Base-by-base conservation (phyloP, 2,888 invertebrate genomes). In the Nemurella pictetii region DNA sequence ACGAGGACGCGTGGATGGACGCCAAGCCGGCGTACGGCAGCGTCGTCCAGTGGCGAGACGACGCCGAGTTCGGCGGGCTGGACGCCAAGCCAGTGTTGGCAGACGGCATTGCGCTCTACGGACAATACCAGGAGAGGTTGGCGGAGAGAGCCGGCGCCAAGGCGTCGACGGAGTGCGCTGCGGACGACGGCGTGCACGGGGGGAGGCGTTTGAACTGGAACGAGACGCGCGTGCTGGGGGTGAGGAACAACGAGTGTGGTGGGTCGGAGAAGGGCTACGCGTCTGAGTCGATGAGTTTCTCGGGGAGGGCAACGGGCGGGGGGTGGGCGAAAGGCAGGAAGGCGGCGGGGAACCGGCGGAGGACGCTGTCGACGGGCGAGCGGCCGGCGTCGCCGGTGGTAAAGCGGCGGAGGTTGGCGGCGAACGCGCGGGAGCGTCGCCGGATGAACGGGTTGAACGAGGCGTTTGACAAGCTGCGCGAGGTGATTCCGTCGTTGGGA, bases 381-480 rank as follows among this genome's bases (percentile, higher is more conserved):
- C 84, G 80, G 91, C 93, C 89, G 87, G 93, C 91, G 87, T 94
- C 90, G 87, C 93, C 93, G 26, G 91, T 94, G 2, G 87, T 94
- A 85, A 92, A 93, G 88, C 92, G 92, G 81, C 90, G 95, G 30
- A 91, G 95, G 36, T 90, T 95, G 80, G 95, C 95, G 1, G 95
- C 95, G 0, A 95, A 95, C 89, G 95, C 95, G 0, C 90, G 95
- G 0, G 95, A 95, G 89, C 90, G 95, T 81, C 91, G 94, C 84
- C 91, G 95, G 77, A 95, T 95, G 95, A 94, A 94, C 88, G 94
- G 94, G n/a, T 89, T 95, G 36, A 95, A 95, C 89, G 93, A 94
- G 87, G 95, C 95, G 0, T 95, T 95, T 88, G 95, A 95, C 90
- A 91, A 93, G 84, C 90, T 95, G 4, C 91, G 95, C 28, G 93